Conservation (phyloP, 2,888 invertebrate species). For the Pachymerium ferrugineum region DNA sequence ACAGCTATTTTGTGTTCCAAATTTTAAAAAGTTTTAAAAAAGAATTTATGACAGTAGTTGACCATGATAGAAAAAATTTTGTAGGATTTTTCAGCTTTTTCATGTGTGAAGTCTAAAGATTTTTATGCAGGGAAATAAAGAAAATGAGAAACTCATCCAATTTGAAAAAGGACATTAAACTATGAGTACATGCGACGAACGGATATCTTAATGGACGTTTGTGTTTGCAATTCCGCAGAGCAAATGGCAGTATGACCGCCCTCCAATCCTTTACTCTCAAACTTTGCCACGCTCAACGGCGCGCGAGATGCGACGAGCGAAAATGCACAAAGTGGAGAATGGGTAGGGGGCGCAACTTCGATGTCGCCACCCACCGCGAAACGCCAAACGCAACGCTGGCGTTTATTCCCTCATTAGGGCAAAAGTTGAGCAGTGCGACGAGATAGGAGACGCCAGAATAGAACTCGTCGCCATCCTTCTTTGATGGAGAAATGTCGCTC, state of each 20-base stretch:
- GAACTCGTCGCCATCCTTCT: constrained; percentile 16
- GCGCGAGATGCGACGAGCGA: constrained; percentile 27
- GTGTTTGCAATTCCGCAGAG: constrained; percentile 22
- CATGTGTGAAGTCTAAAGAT: not conserved
- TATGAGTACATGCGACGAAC: not conserved
- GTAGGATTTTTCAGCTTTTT: no score
- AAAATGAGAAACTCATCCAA: constrained; percentile 15
- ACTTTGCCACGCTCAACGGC: constrained; percentile 23
- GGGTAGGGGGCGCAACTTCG: not conserved
- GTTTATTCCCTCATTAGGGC: constrained; percentile 27
- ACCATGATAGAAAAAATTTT: no score
- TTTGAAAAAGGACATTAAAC: constrained; percentile 15
- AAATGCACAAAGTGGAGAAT: constrained; percentile 11
- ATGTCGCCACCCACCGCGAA: constrained; percentile 23
- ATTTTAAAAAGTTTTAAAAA: no score
- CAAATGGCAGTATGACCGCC: constrained; percentile 7
- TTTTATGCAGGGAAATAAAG: not conserved
- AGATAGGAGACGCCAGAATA: constrained; percentile 25
- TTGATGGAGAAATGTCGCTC: constrained; percentile 6
- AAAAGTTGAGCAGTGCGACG: constrained; percentile 22
- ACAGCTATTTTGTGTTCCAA: no score
- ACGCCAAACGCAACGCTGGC: constrained; percentile 20
- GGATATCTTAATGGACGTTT: not conserved
- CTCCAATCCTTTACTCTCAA: constrained; percentile 27
- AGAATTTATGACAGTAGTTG: no score